A percentile compares a stretch with the other conserved stretches of the same genome.
Conservation (phyloP, 2,888 invertebrate genomes). For the Dyspetes luteomarginatus region DNA sequence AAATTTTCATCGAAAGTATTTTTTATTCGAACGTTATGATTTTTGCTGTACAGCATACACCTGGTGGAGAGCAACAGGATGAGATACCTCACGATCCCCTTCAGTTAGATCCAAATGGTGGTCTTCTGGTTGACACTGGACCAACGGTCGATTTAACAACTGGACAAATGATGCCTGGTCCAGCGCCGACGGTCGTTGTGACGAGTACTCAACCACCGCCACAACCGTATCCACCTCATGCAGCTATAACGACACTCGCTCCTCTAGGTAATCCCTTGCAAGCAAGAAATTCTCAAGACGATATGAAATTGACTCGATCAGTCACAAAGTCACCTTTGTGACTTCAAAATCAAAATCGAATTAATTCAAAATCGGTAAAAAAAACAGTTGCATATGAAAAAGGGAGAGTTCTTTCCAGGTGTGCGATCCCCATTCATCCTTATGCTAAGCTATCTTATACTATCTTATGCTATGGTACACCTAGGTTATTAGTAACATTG, state of each 20-base stretch:
- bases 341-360: no score
- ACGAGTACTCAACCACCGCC: constrained; percentile 84
- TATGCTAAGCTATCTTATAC: no score
- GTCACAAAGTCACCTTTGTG: no score
- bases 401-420: no score
- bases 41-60: constrained; percentile 84
- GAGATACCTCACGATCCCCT: constrained; percentile 86
- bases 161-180: constrained; percentile 81
- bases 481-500: no score
- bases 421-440: no score
- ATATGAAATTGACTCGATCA: neutral
- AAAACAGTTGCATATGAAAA: no score
- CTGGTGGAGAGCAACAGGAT: constrained; percentile 88
- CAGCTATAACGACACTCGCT: constrained; percentile 85
- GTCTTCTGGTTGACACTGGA: constrained; percentile 84
- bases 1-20: neutral
- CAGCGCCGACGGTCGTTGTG: constrained; percentile 84
- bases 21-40: neutral
- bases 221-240: constrained; percentile 85
- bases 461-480: no score
- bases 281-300: neutral
- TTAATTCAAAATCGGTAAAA: no score
- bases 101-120: constrained; percentile 85
- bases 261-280: constrained; percentile 84
- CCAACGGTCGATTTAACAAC: constrained; percentile 79